phyloP scores from a whole-genome alignment of 1,140 invertebrate species.

The Adoxophyes honmai region DNA sequence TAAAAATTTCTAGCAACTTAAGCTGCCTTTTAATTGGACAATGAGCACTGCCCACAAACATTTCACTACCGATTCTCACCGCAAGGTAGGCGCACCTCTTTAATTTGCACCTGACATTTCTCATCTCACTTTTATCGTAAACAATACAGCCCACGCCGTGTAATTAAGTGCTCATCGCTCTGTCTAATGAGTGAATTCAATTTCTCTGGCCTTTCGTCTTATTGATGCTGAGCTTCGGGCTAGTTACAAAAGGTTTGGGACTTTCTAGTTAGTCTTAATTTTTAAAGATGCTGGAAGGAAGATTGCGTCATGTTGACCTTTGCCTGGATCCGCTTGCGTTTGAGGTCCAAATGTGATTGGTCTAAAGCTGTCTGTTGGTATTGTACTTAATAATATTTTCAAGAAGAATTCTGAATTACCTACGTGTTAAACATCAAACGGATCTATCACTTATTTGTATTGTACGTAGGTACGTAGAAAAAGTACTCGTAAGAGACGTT shows the following conservation, averaged over 20 bases:
- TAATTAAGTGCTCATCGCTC: neutral
- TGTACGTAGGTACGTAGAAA: no score
- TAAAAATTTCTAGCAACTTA: no score
- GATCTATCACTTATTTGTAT: no score
- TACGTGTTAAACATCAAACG: no score
- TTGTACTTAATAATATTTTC: no score
- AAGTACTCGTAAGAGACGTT: no score
- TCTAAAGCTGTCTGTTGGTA: no score
- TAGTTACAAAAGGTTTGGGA: neutral
- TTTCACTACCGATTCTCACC: no score
- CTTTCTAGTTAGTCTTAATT: neutral
- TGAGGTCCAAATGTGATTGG: no score
- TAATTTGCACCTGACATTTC: constrained; percentile 5
- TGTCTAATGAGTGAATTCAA: constrained; percentile 14
- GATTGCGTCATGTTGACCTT: neutral
- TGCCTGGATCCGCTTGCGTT: constrained; percentile 2
- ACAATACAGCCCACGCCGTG: constrained; percentile 8
- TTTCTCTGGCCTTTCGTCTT: neutral
- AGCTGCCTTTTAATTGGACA: neutral
- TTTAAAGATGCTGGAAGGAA: neutral
- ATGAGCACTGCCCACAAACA: no score
- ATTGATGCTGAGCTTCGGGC: neutral
- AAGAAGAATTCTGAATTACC: no score
- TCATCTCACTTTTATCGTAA: constrained; percentile 3
- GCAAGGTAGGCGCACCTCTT: neutral